phyloP scores from a whole-genome alignment of 2,113 vertebrate genomes.

The Onychostoma macrolepis region DNA sequence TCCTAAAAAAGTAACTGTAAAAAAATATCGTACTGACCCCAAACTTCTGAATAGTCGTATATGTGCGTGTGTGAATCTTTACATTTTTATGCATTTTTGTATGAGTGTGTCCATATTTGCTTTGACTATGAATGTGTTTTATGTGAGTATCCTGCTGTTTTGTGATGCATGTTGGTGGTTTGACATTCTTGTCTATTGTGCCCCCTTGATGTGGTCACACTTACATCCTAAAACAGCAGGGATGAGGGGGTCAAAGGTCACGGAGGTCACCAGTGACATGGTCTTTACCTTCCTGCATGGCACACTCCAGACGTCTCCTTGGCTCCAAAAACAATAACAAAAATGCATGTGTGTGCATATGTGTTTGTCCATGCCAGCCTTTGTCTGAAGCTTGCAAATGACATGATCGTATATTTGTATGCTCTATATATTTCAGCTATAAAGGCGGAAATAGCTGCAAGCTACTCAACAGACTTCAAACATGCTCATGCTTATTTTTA shows the following conservation, averaged over 20 bases:
- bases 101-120: neutral
- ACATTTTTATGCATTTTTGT: neutral
- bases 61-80: neutral
- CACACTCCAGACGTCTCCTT: constrained; percentile 41
- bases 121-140: constrained; percentile 8
- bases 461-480: neutral
- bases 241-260: constrained; percentile 44
- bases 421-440: neutral
- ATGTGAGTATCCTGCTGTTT: constrained; percentile 30
- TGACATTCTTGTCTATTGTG: constrained; percentile 21
- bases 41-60: neutral
- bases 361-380: neutral
- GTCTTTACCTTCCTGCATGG: constrained; percentile 25
- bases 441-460: neutral
- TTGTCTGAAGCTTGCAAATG: neutral
- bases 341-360: constrained; percentile 43
- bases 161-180: constrained; percentile 28
- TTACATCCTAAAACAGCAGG: constrained; percentile 49
- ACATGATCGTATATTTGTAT: neutral
- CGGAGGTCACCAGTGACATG: constrained; percentile 18
- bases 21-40: neutral
- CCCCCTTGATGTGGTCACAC: constrained; percentile 33
- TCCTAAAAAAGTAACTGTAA: too few species aligned
- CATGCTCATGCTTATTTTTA: neutral
- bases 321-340: constrained; percentile 64